Evolutionary conservation across 2,797 vertebrate species (phyloP), one percentile per base, ranked within the genome.

Genomic region (Acridotheres tristis): DNA sequence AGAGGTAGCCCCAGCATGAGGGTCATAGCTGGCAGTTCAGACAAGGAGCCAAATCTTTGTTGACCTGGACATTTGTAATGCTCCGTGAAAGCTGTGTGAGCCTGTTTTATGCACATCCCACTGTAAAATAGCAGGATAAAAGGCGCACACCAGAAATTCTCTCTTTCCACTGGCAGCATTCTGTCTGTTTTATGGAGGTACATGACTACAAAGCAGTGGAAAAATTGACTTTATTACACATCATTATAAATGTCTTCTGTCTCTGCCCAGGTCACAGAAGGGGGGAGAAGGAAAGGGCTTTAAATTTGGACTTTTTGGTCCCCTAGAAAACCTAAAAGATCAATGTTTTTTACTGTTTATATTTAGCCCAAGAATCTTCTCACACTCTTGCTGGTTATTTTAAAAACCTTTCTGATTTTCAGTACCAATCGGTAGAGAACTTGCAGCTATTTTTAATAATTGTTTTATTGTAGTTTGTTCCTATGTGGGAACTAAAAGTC

Each of bases 91-190:
- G 61, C 14, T 10, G 27, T 40, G 34, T 83, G 78, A 68, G 38
- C 42, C 69, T 62, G n/a, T 85, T 88, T 75, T 13, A 23, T 83
- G 65, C 57, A 17, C 0, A 1, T 72, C 53, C 16, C 40, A 30
- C 59, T 84, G 32, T 84, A 78, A 90, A 93, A 69, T 48, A 72
- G 42, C 43, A 58, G 88, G 43, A 80, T 88, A 55, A 94, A 94
- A 68, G 29, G 27, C 14, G 43, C 8, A 3, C 1, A 61, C 22
- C 22, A 91, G 75, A 83, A 93, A 47, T 85, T 73, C 32, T 73
- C 38, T 63, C 78, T 88, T 88, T 61, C 50, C 72, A 62, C 42
- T 89, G 57, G 79, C 32, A 65, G 19, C 2, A 1, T 87, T 79
- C 68, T 83, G 29, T 63, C 40, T 27, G 5, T 68, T 94, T 91